Evolutionary conservation across 2,888 invertebrate genomes (phyloP).

Genomic region (Esperia sulphurella): DNA sequence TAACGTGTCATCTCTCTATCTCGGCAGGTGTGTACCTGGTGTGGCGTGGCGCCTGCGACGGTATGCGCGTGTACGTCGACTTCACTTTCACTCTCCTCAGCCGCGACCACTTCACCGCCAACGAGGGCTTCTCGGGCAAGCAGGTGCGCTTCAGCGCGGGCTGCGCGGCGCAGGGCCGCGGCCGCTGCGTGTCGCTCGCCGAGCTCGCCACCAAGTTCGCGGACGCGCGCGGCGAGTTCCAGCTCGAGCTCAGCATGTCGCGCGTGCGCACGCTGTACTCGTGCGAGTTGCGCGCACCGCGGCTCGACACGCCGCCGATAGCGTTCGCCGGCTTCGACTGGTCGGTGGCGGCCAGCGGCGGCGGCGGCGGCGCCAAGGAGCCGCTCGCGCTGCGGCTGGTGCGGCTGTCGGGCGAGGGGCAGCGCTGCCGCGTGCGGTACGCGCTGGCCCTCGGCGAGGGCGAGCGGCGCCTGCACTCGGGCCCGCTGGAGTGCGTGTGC

Average conservation of each 20-base stretch:
- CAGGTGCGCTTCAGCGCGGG: slow-evolving; percentile 84
- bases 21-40: slow-evolving; percentile 87
- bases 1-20: slow-evolving; percentile 2
- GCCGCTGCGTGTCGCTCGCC: slow-evolving; percentile 84
- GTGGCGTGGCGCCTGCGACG: slow-evolving; percentile 86
- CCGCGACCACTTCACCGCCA: slow-evolving; percentile 89
- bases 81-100: slow-evolving; percentile 89
- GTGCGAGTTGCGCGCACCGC: slow-evolving; percentile 82
- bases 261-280: slow-evolving; percentile 87
- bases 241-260: slow-evolving; percentile 87
- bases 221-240: slow-evolving; percentile 89
- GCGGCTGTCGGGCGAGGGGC: slow-evolving; percentile 89
- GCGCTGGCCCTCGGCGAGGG: slow-evolving; percentile 84
- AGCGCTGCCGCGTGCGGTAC: slow-evolving; percentile 87
- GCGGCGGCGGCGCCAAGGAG: slow-evolving; percentile 74
- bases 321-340: slow-evolving; percentile 91
- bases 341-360: slow-evolving; percentile 84
- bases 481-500: slow-evolving; percentile 84
- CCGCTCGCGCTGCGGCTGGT: slow-evolving; percentile 79
- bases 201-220: slow-evolving; percentile 86
- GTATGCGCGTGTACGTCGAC: slow-evolving; percentile 88
- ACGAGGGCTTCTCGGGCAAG: slow-evolving; percentile 89
- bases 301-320: slow-evolving; percentile 78
- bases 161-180: slow-evolving; percentile 85
- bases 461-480: slow-evolving; percentile 83